Conservation (phyloP, 2,797 vertebrate species). For the Sebastes paucispinis region DNA sequence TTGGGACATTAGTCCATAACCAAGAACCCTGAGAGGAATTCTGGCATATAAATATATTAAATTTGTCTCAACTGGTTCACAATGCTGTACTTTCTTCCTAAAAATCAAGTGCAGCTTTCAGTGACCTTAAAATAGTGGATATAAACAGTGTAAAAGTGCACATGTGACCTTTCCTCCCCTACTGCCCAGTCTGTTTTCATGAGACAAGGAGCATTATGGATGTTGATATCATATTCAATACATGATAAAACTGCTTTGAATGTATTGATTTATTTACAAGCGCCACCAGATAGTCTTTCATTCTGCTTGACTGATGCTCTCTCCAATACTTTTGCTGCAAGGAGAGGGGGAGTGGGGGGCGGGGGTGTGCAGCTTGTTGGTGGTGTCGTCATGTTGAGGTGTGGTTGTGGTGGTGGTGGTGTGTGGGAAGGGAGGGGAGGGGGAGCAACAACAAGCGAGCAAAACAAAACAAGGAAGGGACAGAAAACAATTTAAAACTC, state of each 20-base stretch:
- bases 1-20: not conserved
- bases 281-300: conserved; percentile 70
- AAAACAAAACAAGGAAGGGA: conserved; percentile 80
- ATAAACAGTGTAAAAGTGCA: conserved; percentile 19
- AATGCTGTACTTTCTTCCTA: not conserved
- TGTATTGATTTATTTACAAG: conserved; percentile 84
- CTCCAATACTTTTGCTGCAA: conserved; percentile 65
- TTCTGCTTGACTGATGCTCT: conserved; percentile 70
- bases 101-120: not conserved
- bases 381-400: conserved; percentile 45
- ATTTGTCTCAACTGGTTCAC: not conserved
- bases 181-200: conserved; percentile 49
- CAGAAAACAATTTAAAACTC: conserved; percentile 89
- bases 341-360: not conserved
- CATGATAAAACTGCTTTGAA: conserved; percentile 79
- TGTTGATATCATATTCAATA: conserved; percentile 83
- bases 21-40: not conserved
- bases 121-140: conserved; percentile 20
- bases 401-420: conserved; percentile 3
- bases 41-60: not conserved
- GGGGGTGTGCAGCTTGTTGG: conserved; percentile 8
- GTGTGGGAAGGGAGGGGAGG: not conserved
- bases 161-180: conserved; percentile 51
- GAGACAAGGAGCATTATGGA: conserved; percentile 75
- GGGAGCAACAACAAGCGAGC: conserved; percentile 40